Percentiles rank a stretch among this genome's conserved stretches.
Evolutionary conservation across 1,140 invertebrate species (phyloP).

Genomic region (Ganaspis sp.): DNA sequence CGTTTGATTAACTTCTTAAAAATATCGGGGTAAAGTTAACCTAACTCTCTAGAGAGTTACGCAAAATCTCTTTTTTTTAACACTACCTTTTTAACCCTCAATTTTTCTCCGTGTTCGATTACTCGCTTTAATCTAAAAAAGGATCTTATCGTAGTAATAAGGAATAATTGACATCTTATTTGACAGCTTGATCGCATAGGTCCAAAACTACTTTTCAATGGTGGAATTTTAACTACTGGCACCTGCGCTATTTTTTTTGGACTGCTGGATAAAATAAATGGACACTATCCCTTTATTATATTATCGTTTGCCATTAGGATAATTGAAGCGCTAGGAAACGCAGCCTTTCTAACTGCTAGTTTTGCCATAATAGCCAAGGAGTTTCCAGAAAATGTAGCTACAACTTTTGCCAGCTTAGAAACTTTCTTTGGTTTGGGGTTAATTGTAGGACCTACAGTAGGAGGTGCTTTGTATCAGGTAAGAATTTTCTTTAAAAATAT

Average conservation of each 20-base stretch:
- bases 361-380: constrained; percentile 96
- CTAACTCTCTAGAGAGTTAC: no score
- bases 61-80: no score
- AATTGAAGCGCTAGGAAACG: constrained; percentile 94
- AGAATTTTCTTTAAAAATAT: no score
- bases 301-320: constrained; percentile 91
- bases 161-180: no score
- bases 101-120: no score
- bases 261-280: constrained; percentile 87
- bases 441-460: constrained; percentile 90
- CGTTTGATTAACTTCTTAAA: no score
- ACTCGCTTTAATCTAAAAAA: no score
- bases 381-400: constrained; percentile 92
- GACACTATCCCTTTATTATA: constrained; percentile 88
- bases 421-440: constrained; percentile 93
- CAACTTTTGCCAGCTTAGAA: constrained; percentile 93
- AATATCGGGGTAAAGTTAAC: no score
- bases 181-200: constrained; percentile 86
- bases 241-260: constrained; percentile 91
- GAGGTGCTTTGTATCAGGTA: constrained; percentile 86
- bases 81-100: no score
- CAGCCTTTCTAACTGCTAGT: constrained; percentile 92
- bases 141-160: no score
- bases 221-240: constrained; percentile 90
- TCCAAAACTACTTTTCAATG: constrained; percentile 90